A percentile compares a stretch with the other conserved stretches of the same genome.
Evolutionary conservation across 2,797 vertebrate species (phyloP).

Genomic region (Enteromius mattozi): DNA sequence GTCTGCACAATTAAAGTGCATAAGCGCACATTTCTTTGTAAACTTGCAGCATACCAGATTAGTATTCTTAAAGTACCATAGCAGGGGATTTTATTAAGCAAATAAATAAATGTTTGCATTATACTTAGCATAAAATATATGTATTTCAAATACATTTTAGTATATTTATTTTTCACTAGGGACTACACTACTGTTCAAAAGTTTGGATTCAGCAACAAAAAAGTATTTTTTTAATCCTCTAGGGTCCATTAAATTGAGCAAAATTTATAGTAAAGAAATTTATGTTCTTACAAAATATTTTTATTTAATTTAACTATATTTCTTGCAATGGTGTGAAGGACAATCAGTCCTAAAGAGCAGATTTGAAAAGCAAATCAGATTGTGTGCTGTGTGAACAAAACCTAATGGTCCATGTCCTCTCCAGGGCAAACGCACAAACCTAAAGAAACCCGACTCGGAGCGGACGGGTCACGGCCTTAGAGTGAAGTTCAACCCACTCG

Average conservation of each 20-base stretch:
- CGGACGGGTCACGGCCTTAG: constrained; percentile 91
- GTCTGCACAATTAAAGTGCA: too few relatives aligned
- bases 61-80: too few relatives aligned
- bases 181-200: too few relatives aligned
- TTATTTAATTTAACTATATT: not conserved
- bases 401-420: not conserved
- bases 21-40: too few relatives aligned
- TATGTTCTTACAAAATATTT: not conserved
- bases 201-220: not conserved
- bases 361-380: not conserved
- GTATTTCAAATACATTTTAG: too few relatives aligned
- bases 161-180: too few relatives aligned
- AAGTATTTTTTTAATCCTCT: not conserved
- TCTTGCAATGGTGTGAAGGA: not conserved
- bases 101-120: too few relatives aligned
- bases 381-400: not conserved
- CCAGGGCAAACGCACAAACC: constrained; percentile 93
- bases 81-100: too few relatives aligned
- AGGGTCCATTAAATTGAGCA: not conserved
- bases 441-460: constrained; percentile 96
- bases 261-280: not conserved
- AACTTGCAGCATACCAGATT: too few relatives aligned
- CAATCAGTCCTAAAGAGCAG: not conserved
- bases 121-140: too few relatives aligned
- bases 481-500: constrained; percentile 96